phyloP scores from a whole-genome alignment of 2,113 vertebrate species.

The Cichladusa arquata region DNA sequence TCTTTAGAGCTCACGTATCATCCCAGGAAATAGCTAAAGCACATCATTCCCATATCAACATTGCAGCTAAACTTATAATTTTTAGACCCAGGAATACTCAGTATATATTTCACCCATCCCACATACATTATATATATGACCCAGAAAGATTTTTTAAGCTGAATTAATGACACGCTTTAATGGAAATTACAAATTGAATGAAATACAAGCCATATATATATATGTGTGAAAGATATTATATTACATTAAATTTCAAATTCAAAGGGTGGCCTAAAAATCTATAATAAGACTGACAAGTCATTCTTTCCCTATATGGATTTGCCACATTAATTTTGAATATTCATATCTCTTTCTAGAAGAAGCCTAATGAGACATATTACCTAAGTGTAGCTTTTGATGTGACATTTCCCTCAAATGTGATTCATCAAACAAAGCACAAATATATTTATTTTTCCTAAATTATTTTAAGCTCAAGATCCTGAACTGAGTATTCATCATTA shows the following conservation, averaged over 20 bases:
- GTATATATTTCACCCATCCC: not conserved
- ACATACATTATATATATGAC: not conserved
- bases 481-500: not conserved
- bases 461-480: not conserved
- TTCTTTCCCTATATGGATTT: not conserved
- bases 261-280: not conserved
- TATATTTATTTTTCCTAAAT: not conserved
- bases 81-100: not conserved
- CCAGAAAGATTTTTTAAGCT: not conserved
- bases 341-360: not conserved
- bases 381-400: slow-evolving; percentile 1
- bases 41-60: not conserved
- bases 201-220: not conserved
- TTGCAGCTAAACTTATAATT: not conserved
- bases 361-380: not conserved
- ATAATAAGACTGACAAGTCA: not conserved
- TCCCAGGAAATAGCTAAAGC: not conserved
- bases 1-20: not conserved
- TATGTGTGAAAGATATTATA: not conserved
- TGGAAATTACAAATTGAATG: not conserved
- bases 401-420: not conserved
- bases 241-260: not conserved
- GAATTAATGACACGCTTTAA: not conserved
- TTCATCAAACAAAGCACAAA: not conserved
- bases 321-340: not conserved